phyloP scores from a whole-genome alignment of 2,888 invertebrate species.

The Hetaerina titia region DNA sequence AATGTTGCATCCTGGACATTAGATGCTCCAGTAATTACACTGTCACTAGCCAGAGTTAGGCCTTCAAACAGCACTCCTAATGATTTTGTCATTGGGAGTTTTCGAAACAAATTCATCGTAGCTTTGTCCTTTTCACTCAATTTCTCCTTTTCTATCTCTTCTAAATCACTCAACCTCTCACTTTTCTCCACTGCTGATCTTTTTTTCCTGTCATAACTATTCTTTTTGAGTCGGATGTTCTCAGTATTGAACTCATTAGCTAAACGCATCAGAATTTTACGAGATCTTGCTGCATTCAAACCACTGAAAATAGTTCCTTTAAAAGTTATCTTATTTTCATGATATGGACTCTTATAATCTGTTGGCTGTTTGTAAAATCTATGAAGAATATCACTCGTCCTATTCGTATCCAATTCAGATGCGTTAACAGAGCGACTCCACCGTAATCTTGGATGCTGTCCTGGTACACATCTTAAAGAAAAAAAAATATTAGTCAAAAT shows the following conservation, averaged over 20 bases:
- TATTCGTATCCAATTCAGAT: slow-evolving; percentile 25
- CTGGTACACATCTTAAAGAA: slow-evolving; percentile 84
- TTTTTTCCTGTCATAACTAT: slow-evolving; percentile 39
- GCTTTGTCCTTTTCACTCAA: neutral
- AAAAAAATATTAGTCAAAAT: slow-evolving; percentile 68
- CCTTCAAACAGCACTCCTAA: slow-evolving; percentile 49
- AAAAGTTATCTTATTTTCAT: slow-evolving; percentile 38
- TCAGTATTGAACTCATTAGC: slow-evolving; percentile 57
- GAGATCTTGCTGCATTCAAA: slow-evolving; percentile 43
- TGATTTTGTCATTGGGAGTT: neutral
- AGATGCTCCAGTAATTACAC: neutral
- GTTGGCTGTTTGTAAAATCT: slow-evolving; percentile 21
- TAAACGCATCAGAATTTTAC: slow-evolving; percentile 53
- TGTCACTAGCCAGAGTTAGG: neutral
- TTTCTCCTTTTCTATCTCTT: slow-evolving; percentile 33
- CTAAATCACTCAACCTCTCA: neutral
- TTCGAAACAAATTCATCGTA: neutral
- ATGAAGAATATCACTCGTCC: slow-evolving; percentile 23
- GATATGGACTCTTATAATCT: slow-evolving; percentile 34
- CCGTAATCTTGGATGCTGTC: slow-evolving; percentile 91
- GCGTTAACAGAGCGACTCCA: slow-evolving; percentile 81
- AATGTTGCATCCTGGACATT: slow-evolving; percentile 51
- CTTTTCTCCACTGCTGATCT: slow-evolving; percentile 1
- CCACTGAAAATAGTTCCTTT: slow-evolving; percentile 49
- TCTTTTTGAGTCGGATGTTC: slow-evolving; percentile 50